Conservation (phyloP, 2,888 invertebrate genomes). For the Nymphalis c-album region DNA sequence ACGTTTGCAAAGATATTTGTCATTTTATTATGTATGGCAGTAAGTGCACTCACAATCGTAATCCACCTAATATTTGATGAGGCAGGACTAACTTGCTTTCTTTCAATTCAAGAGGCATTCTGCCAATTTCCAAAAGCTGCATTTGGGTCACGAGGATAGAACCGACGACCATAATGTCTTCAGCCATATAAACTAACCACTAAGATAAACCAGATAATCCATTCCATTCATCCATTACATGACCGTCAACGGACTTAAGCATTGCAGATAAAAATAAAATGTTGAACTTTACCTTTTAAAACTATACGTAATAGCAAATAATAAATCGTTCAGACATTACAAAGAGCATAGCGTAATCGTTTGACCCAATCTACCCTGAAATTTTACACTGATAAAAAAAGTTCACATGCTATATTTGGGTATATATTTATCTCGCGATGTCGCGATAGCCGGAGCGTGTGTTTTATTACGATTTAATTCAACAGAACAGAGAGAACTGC, state of each 20-base stretch:
- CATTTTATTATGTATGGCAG: too few species aligned
- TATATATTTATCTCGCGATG: conserved; percentile 46
- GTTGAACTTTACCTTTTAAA: not conserved
- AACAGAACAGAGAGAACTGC: conserved; percentile 60
- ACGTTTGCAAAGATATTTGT: too few species aligned
- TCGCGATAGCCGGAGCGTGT: conserved; percentile 51
- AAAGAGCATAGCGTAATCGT: conserved; percentile 34
- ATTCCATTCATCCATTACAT: not conserved
- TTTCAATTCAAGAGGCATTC: too few species aligned
- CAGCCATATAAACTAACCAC: too few species aligned
- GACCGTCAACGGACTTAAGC: not conserved
- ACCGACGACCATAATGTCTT: too few species aligned
- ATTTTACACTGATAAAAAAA: conserved; percentile 51
- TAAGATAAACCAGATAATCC: not conserved
- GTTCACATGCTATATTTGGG: conserved; percentile 47
- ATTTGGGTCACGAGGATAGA: too few species aligned
- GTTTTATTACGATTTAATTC: conserved; percentile 79
- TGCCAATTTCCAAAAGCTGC: too few species aligned
- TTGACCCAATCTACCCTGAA: conserved; percentile 43
- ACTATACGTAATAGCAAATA: conserved; percentile 8
- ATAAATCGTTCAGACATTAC: conserved; percentile 27
- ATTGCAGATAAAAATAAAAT: not conserved
- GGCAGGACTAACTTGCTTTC: too few species aligned
- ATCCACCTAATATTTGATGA: too few species aligned
- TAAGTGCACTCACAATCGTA: too few species aligned